Percentiles rank a stretch among this genome's conserved stretches.
phyloP scores from a whole-genome alignment of 2,113 vertebrate genomes.

The Guaruba guarouba region DNA sequence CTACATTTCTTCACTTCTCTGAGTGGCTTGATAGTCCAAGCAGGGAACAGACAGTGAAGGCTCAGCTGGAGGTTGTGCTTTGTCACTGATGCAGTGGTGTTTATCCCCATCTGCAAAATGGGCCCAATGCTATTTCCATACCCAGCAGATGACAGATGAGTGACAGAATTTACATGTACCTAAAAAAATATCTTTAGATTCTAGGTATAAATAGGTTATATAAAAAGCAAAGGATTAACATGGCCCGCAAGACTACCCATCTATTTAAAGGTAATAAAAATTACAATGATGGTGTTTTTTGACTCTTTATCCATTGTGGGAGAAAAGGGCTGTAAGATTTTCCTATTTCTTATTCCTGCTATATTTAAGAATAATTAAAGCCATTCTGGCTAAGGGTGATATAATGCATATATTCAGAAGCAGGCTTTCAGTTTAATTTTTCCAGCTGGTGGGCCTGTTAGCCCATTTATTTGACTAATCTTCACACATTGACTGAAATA shows the following conservation, averaged over 20 bases:
- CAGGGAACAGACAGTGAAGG: neutral
- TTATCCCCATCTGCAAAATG: neutral
- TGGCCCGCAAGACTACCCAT: conserved; percentile 2
- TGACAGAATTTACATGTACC: conserved; percentile 21
- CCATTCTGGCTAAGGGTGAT: conserved; percentile 49
- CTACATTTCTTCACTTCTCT: neutral
- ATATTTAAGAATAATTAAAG: conserved; percentile 70
- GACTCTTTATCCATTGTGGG: conserved; percentile 16
- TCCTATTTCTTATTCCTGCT: conserved; percentile 54
- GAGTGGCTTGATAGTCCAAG: neutral
- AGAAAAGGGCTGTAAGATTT: conserved; percentile 55
- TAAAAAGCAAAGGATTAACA: neutral
- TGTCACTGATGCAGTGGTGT: neutral
- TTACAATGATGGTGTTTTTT: conserved; percentile 31
- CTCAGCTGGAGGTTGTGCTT: neutral
- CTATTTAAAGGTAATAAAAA: conserved; percentile 45
- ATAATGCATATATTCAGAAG: conserved; percentile 64
- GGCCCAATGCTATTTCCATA: neutral
- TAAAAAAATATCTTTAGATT: neutral
- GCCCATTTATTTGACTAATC: conserved; percentile 66
- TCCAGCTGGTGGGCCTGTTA: conserved; percentile 65
- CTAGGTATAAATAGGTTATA: neutral
- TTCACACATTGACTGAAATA: conserved; percentile 63
- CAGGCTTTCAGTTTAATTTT: conserved; percentile 65
- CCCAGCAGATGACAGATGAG: neutral